Evolutionary conservation across 2,113 vertebrate species (phyloP).

Genomic region (Takifugu flavidus): DNA sequence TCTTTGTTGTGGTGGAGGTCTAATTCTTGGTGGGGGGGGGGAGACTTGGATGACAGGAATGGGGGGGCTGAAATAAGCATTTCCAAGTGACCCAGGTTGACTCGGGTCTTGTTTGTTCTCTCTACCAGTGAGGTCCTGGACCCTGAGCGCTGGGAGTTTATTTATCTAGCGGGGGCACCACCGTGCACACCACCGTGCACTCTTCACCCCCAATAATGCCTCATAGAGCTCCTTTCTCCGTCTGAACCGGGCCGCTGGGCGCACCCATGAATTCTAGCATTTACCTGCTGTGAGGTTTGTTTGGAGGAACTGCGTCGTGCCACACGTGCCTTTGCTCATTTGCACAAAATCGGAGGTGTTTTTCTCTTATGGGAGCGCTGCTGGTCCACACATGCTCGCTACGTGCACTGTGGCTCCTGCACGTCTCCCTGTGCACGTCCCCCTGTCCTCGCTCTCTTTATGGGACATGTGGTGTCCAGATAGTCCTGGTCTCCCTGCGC

Average conservation of each 20-base stretch:
- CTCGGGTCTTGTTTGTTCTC: conserved; percentile 82
- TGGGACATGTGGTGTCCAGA: conserved; percentile 64
- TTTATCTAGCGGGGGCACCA: conserved; percentile 81
- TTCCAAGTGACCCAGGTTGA: conserved; percentile 80
- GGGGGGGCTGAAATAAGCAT: conserved; percentile 76
- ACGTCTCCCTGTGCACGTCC: conserved; percentile 26
- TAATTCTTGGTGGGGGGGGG: conserved; percentile 15
- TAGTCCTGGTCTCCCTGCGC: conserved; percentile 43
- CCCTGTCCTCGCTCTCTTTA: conserved; percentile 55
- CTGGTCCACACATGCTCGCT: conserved; percentile 21
- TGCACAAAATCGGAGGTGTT: neutral
- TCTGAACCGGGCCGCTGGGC: conserved; percentile 72
- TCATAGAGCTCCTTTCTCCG: conserved; percentile 78
- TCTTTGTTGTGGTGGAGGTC: conserved; percentile 65
- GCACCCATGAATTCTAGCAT: conserved; percentile 78
- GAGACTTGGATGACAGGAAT: conserved; percentile 49
- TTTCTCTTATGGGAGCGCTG: neutral
- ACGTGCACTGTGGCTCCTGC: conserved; percentile 27
- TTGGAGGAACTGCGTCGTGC: conserved; percentile 69
- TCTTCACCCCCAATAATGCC: conserved; percentile 80
- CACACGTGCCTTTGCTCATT: conserved; percentile 56
- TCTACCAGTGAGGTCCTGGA: conserved; percentile 80
- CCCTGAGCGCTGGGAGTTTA: conserved; percentile 77
- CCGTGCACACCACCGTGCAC: conserved; percentile 65
- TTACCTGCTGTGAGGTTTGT: conserved; percentile 76